These are phyloP conservation scores for Stomatorhinus walkeri DNA, from an alignment of 2,797 vertebrate genomes.

Conservation along the genomic window DNA sequence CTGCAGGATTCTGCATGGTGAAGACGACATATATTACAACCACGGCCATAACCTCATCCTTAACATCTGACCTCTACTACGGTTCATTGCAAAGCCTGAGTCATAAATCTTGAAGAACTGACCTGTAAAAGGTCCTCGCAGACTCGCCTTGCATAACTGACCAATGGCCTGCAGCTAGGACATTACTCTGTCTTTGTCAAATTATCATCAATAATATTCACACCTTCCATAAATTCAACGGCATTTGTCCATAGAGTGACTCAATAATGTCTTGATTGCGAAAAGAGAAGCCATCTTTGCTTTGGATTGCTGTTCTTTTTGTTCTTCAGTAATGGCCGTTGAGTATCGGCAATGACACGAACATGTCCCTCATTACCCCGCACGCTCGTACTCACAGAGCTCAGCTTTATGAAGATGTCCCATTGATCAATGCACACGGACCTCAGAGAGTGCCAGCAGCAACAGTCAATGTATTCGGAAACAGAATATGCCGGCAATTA, in stretches of 20 bases:
- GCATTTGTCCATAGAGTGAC: neutral
- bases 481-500: neutral
- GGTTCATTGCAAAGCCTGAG: constrained; percentile 8
- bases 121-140: neutral
- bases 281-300: constrained; percentile 25
- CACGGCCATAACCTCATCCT: neutral
- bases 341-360: constrained; percentile 31
- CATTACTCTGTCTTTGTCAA: neutral
- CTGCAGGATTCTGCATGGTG: neutral
- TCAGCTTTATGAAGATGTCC: neutral
- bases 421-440: neutral
- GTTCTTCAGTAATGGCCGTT: constrained; percentile 28
- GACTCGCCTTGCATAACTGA: neutral
- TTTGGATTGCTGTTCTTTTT: constrained; percentile 24
- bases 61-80: neutral
- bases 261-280: constrained; percentile 15
- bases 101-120: neutral
- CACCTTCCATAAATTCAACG: neutral
- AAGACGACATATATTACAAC: neutral
- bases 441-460: neutral
- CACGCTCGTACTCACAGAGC: neutral
- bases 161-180: neutral
- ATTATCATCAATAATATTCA: neutral
- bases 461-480: neutral
- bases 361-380: constrained; percentile 27